phyloP scores from a whole-genome alignment of 2,888 invertebrate species.

The Coelopa pilipes region DNA sequence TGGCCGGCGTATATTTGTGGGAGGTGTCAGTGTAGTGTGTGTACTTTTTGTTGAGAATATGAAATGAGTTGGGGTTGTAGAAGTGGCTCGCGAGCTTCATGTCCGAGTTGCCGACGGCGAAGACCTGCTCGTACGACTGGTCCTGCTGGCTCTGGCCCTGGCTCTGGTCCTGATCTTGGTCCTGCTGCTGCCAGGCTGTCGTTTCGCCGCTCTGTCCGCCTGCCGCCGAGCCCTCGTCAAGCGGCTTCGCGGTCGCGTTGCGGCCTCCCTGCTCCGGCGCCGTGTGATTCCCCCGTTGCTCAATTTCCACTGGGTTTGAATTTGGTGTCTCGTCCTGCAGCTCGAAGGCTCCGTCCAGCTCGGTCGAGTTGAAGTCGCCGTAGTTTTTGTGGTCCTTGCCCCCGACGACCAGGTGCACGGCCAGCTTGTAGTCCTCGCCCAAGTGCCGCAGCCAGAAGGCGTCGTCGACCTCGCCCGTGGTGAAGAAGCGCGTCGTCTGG shows the following conservation, averaged over 20 bases:
- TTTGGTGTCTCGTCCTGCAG: slow-evolving; percentile 39
- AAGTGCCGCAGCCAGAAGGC: slow-evolving; percentile 60
- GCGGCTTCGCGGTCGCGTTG: not conserved
- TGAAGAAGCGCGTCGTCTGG: slow-evolving; percentile 55
- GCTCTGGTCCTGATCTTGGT: not conserved
- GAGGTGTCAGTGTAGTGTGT: slow-evolving; percentile 30
- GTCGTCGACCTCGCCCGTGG: slow-evolving; percentile 55
- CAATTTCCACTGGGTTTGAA: slow-evolving; percentile 17
- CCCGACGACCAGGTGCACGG: slow-evolving; percentile 57
- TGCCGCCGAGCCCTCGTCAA: not conserved
- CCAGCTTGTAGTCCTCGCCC: slow-evolving; percentile 61
- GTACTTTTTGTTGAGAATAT: slow-evolving; percentile 27
- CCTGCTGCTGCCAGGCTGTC: not conserved
- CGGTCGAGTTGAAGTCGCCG: not conserved
- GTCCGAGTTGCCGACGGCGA: not conserved
- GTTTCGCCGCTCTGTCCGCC: slow-evolving; percentile 20
- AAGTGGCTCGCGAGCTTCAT: slow-evolving; percentile 5
- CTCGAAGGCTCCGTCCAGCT: not conserved
- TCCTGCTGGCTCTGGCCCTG: not conserved
- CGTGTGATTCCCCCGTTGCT: no score
- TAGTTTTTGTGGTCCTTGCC: slow-evolving; percentile 30
- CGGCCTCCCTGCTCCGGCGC: no score
- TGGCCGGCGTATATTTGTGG: slow-evolving; percentile 33
- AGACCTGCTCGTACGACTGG: slow-evolving; percentile 27
- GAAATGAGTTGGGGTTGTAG: slow-evolving; percentile 24